Conservation (phyloP, 2,797 vertebrate species). For the Pseudocheirus occidentalis region DNA sequence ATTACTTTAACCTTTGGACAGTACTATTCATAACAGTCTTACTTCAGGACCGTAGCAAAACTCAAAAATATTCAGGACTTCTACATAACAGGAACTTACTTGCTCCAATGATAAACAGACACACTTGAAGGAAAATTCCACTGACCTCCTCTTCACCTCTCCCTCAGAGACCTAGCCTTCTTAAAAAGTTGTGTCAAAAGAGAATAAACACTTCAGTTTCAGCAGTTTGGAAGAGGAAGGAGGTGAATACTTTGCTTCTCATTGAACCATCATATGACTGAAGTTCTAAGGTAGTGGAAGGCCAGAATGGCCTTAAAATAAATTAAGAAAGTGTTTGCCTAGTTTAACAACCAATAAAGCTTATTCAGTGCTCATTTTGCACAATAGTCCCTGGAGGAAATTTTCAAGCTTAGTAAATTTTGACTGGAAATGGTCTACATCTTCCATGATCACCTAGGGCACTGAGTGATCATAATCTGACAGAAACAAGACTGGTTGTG, state of each 20-base stretch:
- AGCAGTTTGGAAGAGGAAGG: background rate
- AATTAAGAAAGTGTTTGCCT: conserved; percentile 11
- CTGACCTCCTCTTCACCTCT: conserved; percentile 53
- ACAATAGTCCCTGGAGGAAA: background rate
- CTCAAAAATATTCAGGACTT: conserved; percentile 61
- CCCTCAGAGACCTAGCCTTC: conserved; percentile 39
- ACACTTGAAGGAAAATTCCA: conserved; percentile 63
- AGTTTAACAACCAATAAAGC: background rate
- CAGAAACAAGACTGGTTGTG: background rate
- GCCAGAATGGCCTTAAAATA: conserved; percentile 22
- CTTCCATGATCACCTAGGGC: background rate
- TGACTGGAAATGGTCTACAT: background rate
- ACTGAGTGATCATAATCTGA: background rate
- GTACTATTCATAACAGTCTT: conserved; percentile 43
- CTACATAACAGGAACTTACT: conserved; percentile 50
- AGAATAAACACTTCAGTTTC: conserved; percentile 46
- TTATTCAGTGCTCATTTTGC: conserved; percentile 9
- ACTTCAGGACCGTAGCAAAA: conserved; percentile 48
- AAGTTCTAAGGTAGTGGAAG: conserved; percentile 29
- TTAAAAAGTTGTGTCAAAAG: conserved; percentile 51
- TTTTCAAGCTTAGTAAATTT: background rate
- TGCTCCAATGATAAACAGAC: conserved; percentile 51
- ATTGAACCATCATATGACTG: conserved; percentile 38
- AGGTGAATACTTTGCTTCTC: conserved; percentile 41
- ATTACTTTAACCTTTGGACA: conserved; percentile 60